Evolutionary conservation across 2,113 vertebrate species (phyloP).

Genomic region (Mesoclemmys tuberculata): DNA sequence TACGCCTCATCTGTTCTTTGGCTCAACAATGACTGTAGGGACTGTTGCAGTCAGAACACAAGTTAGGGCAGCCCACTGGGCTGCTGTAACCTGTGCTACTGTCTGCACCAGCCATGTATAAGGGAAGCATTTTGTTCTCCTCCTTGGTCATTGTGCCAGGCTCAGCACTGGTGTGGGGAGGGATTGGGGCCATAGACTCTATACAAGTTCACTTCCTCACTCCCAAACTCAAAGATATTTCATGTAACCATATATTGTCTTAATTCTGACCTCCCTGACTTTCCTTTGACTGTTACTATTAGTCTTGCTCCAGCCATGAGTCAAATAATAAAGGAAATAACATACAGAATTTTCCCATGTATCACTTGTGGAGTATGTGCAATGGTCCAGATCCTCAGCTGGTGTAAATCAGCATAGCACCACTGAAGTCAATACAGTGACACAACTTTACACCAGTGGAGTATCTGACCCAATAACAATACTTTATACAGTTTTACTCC

Average conservation of each 20-base stretch:
- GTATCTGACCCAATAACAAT: neutral
- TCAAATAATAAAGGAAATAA: neutral
- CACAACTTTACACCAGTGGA: neutral
- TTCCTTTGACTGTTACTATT: neutral
- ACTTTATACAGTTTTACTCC: neutral
- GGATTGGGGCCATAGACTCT: neutral
- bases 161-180: neutral
- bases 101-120: neutral
- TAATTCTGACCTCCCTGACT: neutral
- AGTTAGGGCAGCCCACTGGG: neutral
- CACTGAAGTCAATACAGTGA: neutral
- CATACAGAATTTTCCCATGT: neutral
- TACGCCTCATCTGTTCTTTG: neutral
- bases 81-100: neutral
- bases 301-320: neutral
- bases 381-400: neutral
- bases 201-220: rapidly evolving
- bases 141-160: neutral
- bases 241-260: neutral
- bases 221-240: neutral
- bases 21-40: neutral
- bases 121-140: neutral
- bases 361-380: neutral
- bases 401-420: neutral
- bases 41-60: neutral